Percentiles rank a stretch among this genome's conserved stretches.
Evolutionary conservation across 2,888 invertebrate genomes (phyloP).

Genomic region (Polymixis lichenea): DNA sequence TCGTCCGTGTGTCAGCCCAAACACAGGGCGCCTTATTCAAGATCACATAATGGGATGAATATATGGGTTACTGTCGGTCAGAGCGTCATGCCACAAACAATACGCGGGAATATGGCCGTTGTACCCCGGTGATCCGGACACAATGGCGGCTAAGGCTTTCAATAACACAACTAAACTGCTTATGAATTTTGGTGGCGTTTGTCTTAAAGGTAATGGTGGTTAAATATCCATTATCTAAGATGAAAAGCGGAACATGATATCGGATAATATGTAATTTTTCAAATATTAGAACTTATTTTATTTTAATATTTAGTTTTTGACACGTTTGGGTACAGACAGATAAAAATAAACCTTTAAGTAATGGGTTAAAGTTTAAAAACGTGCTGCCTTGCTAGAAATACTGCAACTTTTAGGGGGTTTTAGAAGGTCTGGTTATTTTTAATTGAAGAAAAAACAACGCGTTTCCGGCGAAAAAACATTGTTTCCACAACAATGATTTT

Average conservation of each 20-base stretch:
- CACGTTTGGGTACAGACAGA: no score
- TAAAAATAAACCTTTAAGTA: no score
- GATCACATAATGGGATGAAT: conserved; percentile 87
- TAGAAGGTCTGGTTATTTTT: no score
- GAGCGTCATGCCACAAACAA: conserved; percentile 81
- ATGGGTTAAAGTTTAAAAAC: no score
- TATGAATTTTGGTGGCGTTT: conserved; percentile 54
- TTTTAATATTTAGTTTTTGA: no score
- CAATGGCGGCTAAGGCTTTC: conserved; percentile 74
- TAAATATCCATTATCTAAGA: conserved; percentile 16
- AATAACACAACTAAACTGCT: conserved; percentile 65
- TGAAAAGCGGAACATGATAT: not conserved
- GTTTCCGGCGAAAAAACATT: no score
- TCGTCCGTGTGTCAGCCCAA: conserved; percentile 67
- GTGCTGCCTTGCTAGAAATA: no score
- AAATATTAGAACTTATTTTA: no score
- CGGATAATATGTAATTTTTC: no score
- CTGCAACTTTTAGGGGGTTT: no score
- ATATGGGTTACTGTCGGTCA: conserved; percentile 88
- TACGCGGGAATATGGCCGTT: conserved; percentile 78
- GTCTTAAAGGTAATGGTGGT: conserved; percentile 31
- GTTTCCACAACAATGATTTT: no score
- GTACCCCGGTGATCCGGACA: conserved; percentile 76
- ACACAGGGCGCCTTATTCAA: conserved; percentile 80
- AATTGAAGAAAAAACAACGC: no score